Evolutionary conservation across 2,797 vertebrate genomes (phyloP).

Genomic region (Semaprochilodus insignis): DNA sequence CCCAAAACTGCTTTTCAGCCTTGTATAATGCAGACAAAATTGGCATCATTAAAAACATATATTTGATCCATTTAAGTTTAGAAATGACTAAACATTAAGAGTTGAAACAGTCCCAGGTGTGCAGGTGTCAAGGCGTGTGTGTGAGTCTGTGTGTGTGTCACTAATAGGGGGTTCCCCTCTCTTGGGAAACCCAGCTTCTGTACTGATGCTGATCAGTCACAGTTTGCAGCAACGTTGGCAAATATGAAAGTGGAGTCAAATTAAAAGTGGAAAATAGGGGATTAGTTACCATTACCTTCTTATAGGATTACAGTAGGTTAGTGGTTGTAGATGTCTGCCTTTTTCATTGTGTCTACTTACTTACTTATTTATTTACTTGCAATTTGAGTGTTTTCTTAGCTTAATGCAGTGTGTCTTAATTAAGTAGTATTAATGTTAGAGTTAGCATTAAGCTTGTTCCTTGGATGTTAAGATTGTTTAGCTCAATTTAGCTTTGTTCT

Average conservation of each 20-base stretch:
- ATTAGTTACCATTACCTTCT: not conserved
- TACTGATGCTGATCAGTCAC: not conserved
- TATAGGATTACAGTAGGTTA: not conserved
- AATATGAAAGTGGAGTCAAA: not conserved
- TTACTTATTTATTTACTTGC: too few relatives aligned
- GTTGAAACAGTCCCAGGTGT: slow-evolving; percentile 21
- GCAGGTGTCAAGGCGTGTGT: slow-evolving; percentile 32
- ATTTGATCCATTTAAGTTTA: not conserved
- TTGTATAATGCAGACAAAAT: not conserved
- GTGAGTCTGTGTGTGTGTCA: slow-evolving; percentile 22
- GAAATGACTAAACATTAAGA: not conserved
- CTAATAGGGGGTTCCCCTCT: slow-evolving; percentile 31
- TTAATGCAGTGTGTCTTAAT: not conserved
- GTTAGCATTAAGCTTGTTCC: too few relatives aligned
- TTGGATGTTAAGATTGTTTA: too few relatives aligned
- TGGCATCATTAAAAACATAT: not conserved
- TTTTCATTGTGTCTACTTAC: too few relatives aligned
- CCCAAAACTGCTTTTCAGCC: too few relatives aligned
- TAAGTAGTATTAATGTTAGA: too few relatives aligned
- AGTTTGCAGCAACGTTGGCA: not conserved
- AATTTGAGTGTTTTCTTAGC: not conserved
- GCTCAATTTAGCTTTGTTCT: too few relatives aligned
- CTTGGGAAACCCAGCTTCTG: slow-evolving; percentile 35
- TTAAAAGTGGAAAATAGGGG: slow-evolving; percentile 21
- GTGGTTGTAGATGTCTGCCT: too few relatives aligned